Base-by-base conservation (phyloP, 2,113 vertebrate species). In the Vulpes lagopus region DNA sequence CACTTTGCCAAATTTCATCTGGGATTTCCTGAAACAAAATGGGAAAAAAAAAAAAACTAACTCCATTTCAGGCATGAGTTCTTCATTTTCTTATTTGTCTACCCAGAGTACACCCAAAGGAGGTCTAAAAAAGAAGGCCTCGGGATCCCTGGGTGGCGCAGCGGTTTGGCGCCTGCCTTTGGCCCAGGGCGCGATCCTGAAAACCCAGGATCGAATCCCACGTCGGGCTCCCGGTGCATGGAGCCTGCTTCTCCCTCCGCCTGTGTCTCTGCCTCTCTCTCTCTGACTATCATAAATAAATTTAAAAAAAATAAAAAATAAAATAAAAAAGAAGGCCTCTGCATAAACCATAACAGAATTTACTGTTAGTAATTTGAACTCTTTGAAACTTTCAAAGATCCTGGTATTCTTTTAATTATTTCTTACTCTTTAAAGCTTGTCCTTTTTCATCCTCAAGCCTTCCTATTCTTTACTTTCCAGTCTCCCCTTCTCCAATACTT, bases 11-110 rank as follows among this genome's bases (percentile, higher is more conserved):
- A 93, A 85, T 85, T 90, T 85, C 60, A 80, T 16, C 38, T 22
- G 25, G 43, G 38, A 93, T 67, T 91, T 96, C 76, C 38, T 87
- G 12, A 92, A 97, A 51, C 6, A 6, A 65, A n/a, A 43, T 43
- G 89, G 89, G 69, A 38, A 30, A 88, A 82, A 92, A 43, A 43
- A 49, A 25, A 25, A 49, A 60, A 8, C 16, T 16, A 65, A 93
- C 22, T 27, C 73, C 59, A 86, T 87, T 90, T 79, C 22, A 90
- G 30, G 43, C 23, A 53, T 62, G 8, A 92, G 30, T 64, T 69
- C 69, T 93, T 90, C 71, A 95, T 78, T 84, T 94, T 71, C 35
- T 93, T 91, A 80, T 14, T 62, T 95, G n/a, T 17, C 71, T 79
- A 78, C 8, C 32, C 23, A 84, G 27, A 80, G 8, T 20, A 88